A percentile compares a stretch with the other conserved stretches of the same genome.
These are phyloP conservation scores for Lathamus discolor DNA, from an alignment of 2,113 vertebrate genomes.

Conservation along the genomic window DNA sequence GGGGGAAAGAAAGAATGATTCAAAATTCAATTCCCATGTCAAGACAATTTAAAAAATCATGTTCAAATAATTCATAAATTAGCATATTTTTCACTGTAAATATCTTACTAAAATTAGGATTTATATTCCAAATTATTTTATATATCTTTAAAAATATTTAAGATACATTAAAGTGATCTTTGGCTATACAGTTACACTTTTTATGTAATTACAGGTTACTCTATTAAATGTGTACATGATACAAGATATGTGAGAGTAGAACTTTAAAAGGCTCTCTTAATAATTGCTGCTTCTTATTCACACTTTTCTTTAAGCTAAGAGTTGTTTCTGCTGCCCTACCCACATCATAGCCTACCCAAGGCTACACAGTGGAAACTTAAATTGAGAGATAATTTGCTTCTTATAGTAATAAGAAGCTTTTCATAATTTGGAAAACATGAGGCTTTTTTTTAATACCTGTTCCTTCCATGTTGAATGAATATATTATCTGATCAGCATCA, in stretches of 20 bases:
- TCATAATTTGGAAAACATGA: not conserved
- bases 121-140: not conserved
- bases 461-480: not conserved
- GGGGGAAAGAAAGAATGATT: not conserved
- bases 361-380: not conserved
- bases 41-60: not conserved
- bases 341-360: not conserved
- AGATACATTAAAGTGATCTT: not conserved
- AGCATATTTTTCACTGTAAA: not conserved
- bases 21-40: not conserved
- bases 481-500: not conserved
- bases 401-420: not conserved
- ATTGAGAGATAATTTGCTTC: not conserved
- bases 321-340: not conserved
- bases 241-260: not conserved
- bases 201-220: not conserved
- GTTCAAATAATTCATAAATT: not conserved
- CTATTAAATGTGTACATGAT: not conserved
- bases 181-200: not conserved
- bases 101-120: not conserved
- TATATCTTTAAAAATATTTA: not conserved
- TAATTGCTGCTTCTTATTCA: not conserved
- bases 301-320: not conserved
- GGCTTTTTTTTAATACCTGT: not conserved
- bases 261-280: not conserved